Percentiles rank a stretch among this genome's conserved stretches.
Conservation (phyloP, 2,113 vertebrate species). For the Salvelinus namaycush region DNA sequence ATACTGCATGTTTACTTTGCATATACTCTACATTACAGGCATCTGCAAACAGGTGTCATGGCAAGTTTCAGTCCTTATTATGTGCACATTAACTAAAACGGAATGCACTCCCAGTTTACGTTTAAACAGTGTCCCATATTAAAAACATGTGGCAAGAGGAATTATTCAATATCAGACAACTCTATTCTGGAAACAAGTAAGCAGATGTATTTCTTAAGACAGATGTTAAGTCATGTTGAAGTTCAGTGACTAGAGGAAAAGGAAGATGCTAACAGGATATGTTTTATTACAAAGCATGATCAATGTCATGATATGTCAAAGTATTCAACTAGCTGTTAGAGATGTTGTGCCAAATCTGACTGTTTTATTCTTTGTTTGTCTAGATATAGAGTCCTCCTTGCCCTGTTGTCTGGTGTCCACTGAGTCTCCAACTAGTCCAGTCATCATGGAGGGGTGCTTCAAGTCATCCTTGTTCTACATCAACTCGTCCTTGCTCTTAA, state of each 20-base stretch:
- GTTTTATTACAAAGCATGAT: too few species aligned
- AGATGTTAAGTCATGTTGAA: background rate
- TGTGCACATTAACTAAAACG: background rate
- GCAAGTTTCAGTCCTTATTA: background rate
- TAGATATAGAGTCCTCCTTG: slow-evolving; percentile 21
- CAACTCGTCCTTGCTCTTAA: slow-evolving; percentile 55
- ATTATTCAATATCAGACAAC: background rate
- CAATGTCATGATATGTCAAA: background rate
- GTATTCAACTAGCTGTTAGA: background rate
- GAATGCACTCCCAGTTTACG: background rate
- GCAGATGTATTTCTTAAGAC: background rate
- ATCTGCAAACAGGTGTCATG: background rate
- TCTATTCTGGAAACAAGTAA: background rate
- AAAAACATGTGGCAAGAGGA: background rate
- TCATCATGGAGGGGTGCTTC: slow-evolving; percentile 46
- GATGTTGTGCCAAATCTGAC: background rate
- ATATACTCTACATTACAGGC: background rate
- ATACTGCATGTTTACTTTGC: background rate
- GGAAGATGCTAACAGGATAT: background rate
- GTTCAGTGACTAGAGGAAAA: background rate
- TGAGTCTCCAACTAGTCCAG: background rate
- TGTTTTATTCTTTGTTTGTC: background rate
- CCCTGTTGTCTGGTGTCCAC: slow-evolving; percentile 2
- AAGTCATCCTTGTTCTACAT: slow-evolving; percentile 55
- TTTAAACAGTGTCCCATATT: background rate